Conservation (phyloP, 30 jellyfish, hydroid and myxozoan genomes). For the Nemopilema nomurai region DNA sequence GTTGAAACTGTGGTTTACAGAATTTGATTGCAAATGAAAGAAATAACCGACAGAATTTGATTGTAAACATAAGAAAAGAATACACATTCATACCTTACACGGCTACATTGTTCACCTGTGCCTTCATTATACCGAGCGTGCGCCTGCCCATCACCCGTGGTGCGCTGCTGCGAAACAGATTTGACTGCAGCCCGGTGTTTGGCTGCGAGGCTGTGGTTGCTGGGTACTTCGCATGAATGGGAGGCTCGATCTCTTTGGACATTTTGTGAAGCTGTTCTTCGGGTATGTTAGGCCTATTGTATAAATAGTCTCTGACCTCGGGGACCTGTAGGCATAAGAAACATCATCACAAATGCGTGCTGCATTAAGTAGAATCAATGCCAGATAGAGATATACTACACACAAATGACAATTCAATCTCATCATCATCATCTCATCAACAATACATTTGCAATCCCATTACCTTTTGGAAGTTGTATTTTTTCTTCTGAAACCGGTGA, state of each 20-base stretch:
- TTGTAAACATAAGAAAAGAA: no score
- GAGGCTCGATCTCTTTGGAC: conserved; percentile 95
- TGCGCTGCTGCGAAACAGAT: conserved; percentile 33
- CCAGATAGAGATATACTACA: no score
- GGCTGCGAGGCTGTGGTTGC: conserved; percentile 50
- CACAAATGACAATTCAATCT: neutral
- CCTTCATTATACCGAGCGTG: conserved; percentile 64
- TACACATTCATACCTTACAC: conserved; percentile 35
- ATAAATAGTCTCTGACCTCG: conserved; percentile 80
- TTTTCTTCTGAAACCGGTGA: conserved; percentile 85
- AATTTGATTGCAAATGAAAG: no score
- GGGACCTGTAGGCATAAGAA: conserved; percentile 57
- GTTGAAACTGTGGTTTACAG: no score
- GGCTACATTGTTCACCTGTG: conserved; percentile 10
- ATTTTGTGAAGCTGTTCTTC: conserved; percentile 91
- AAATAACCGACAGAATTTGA: no score
- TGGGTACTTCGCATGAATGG: conserved; percentile 59
- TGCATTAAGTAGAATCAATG: no score
- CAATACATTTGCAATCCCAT: neutral
- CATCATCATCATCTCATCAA: neutral
- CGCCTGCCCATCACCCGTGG: conserved; percentile 60
- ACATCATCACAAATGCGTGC: neutral
- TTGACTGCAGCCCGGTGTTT: conserved; percentile 31
- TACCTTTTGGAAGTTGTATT: conserved; percentile 90
- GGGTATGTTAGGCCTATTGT: conserved; percentile 73